Evolutionary conservation across 2,113 vertebrate species (phyloP).

Genomic region (Corythaeola cristata): DNA sequence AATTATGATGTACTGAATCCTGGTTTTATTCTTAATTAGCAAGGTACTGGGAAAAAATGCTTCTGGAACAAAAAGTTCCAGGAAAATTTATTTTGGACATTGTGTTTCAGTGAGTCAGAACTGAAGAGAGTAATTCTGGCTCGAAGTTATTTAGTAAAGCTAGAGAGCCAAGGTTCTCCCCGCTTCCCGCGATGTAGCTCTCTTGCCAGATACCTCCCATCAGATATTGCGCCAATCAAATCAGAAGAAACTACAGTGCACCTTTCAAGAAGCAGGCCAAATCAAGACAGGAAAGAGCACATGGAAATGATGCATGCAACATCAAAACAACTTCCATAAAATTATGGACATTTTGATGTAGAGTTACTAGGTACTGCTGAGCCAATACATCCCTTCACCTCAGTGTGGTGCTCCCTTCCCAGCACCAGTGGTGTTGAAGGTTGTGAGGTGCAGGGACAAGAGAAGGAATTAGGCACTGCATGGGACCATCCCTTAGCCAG

Average conservation of each 20-base stretch:
- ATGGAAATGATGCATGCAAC: not conserved
- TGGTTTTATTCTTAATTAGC: not conserved
- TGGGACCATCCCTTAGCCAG: not conserved
- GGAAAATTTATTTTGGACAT: not conserved
- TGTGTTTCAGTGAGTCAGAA: constrained; percentile 4
- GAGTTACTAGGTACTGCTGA: not conserved
- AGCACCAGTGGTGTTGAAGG: not conserved
- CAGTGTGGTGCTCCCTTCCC: not conserved
- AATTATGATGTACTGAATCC: not conserved
- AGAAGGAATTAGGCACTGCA: not conserved
- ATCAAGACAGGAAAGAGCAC: not conserved
- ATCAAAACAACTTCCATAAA: not conserved
- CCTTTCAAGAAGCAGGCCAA: not conserved
- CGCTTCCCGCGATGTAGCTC: not conserved
- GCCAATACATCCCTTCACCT: not conserved
- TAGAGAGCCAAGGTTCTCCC: not conserved
- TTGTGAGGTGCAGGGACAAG: not conserved
- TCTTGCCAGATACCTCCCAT: not conserved
- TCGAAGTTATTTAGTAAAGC: not conserved
- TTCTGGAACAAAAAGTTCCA: constrained; percentile 8
- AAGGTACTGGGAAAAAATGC: not conserved
- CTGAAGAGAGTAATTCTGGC: not conserved
- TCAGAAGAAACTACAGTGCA: not conserved
- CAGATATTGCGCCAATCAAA: not conserved
- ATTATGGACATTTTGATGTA: not conserved